Conservation (phyloP, 2,888 invertebrate species). For the Laspeyria flexula region DNA sequence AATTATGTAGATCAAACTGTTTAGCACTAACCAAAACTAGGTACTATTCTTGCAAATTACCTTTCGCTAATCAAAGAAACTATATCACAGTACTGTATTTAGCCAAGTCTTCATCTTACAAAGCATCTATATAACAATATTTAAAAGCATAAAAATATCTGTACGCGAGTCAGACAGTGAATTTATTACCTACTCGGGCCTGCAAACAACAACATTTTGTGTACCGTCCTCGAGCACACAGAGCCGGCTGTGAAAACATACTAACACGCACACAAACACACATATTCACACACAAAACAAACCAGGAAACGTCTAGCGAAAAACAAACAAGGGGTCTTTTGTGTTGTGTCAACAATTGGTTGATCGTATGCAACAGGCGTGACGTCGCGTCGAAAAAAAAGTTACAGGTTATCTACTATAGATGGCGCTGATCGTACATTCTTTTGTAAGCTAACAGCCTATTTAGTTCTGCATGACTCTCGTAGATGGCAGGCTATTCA, state of each 20-base stretch:
- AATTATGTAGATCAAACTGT: slow-evolving; percentile 30
- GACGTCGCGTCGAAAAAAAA: slow-evolving; percentile 70
- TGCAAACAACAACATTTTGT: slow-evolving; percentile 83
- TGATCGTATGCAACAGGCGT: slow-evolving; percentile 83
- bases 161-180: slow-evolving; percentile 53
- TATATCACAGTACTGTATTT: slow-evolving; percentile 10
- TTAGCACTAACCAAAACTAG: neutral
- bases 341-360: slow-evolving; percentile 85
- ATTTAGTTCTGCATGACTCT: slow-evolving; percentile 34
- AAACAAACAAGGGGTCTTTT: slow-evolving; percentile 86
- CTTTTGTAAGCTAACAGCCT: slow-evolving; percentile 13
- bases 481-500: slow-evolving; percentile 63
- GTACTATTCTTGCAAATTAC: slow-evolving; percentile 17
- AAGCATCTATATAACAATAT: slow-evolving; percentile 35
- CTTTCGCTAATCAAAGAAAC: neutral
- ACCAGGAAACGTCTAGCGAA: slow-evolving; percentile 87
- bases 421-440: slow-evolving; percentile 57
- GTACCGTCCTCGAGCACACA: slow-evolving; percentile 74
- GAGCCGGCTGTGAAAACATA: slow-evolving; percentile 81
- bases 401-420: slow-evolving; percentile 69
- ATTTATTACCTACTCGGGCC: slow-evolving; percentile 74
- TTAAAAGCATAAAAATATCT: slow-evolving; percentile 51
- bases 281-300: slow-evolving; percentile 80
- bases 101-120: slow-evolving; percentile 24
- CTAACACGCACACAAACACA: slow-evolving; percentile 60